Conservation (phyloP, 2,113 vertebrate genomes). For the Sturnira hondurensis region DNA sequence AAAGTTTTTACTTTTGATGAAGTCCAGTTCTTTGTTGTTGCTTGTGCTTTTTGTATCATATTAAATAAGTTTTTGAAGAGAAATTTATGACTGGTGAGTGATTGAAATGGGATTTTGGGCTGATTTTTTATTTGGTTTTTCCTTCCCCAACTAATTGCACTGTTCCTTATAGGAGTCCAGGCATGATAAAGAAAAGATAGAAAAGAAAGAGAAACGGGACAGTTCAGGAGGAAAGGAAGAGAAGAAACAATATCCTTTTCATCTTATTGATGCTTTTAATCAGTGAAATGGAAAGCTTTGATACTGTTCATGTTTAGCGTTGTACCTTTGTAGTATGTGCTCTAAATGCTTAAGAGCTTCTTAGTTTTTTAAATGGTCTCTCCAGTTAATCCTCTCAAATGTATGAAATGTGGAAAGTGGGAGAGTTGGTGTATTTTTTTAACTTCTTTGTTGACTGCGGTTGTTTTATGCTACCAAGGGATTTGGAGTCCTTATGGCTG, state of each 20-base stretch:
- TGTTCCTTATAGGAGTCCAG: conserved; percentile 86
- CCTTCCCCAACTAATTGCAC: conserved; percentile 58
- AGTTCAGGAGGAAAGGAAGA: conserved; percentile 91
- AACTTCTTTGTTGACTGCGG: conserved; percentile 28
- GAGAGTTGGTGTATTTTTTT: conserved; percentile 19
- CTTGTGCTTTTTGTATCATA: conserved; percentile 44
- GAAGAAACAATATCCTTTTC: conserved; percentile 97
- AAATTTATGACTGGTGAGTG: conserved; percentile 20
- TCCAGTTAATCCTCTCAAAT: conserved; percentile 33
- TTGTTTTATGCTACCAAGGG: conserved; percentile 25
- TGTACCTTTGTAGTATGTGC: conserved; percentile 27
- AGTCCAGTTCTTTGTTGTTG: conserved; percentile 33
- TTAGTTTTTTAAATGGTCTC: conserved; percentile 45
- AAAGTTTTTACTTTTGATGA: conserved; percentile 38
- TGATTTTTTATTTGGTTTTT: conserved; percentile 48
- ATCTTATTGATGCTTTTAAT: conserved; percentile 56
- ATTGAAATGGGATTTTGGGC: conserved; percentile 42
- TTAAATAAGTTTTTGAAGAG: conserved; percentile 52
- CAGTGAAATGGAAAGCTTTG: conserved; percentile 45
- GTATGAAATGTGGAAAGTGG: background rate
- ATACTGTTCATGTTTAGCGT: conserved; percentile 44
- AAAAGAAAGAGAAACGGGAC: conserved; percentile 94
- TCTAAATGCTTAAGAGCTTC: conserved; percentile 12
- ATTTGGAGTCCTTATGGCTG: background rate
- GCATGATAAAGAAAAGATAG: conserved; percentile 93